Evolutionary conservation across 1,140 invertebrate species (phyloP).

Genomic region (Ooceraea biroi): DNA sequence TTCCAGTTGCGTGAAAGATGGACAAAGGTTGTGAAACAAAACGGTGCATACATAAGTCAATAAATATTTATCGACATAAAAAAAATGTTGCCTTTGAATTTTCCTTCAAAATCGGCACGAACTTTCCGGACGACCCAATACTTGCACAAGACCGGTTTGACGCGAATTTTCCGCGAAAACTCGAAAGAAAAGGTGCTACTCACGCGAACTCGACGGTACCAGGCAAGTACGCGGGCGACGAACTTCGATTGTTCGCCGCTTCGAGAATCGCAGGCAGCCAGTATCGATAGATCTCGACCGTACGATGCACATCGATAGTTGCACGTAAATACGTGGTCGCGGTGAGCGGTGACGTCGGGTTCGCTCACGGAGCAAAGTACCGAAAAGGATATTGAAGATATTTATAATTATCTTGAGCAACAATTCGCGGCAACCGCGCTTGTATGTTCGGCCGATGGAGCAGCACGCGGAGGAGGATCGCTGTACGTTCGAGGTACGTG

Average conservation of each 20-base stretch:
- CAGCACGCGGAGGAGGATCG: constrained; percentile 11
- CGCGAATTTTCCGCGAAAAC: too few relatives aligned
- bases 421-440: neutral
- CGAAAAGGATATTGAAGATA: neutral
- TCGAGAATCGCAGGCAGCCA: neutral
- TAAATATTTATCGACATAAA: too few relatives aligned
- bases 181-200: neutral
- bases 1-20: too few relatives aligned
- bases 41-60: too few relatives aligned
- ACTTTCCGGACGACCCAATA: too few relatives aligned
- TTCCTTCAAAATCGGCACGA: too few relatives aligned
- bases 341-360: too few relatives aligned
- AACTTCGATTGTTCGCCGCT: neutral
- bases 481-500: constrained; percentile 50
- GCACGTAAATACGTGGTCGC: neutral
- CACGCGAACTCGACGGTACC: neutral
- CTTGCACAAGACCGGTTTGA: too few relatives aligned
- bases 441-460: constrained; percentile 40
- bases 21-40: too few relatives aligned
- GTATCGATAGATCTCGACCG: constrained; percentile 44
- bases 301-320: neutral
- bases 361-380: neutral
- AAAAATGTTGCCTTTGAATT: too few relatives aligned
- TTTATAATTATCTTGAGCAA: neutral
- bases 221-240: neutral